phyloP scores from a whole-genome alignment of 2,888 invertebrate species.

The Chymomyza procnemis region DNA sequence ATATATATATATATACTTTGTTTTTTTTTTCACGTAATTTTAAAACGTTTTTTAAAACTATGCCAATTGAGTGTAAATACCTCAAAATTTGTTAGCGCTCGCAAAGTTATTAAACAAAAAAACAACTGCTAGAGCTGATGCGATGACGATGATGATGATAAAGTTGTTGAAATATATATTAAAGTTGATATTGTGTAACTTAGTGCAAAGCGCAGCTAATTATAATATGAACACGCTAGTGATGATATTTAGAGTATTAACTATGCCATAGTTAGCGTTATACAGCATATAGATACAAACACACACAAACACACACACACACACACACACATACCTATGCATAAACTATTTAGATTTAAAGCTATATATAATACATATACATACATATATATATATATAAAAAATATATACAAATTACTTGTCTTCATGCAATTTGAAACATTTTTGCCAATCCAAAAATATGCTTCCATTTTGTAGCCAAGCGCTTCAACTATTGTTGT shows the following conservation, averaged over 20 bases:
- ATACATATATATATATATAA: constrained; percentile 3
- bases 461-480: constrained; percentile 68
- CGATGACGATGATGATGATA: too few relatives aligned
- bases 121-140: too few relatives aligned
- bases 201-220: constrained; percentile 32
- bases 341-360: constrained; percentile 12
- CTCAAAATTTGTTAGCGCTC: background rate
- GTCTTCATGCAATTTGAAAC: background rate
- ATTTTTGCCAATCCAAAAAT: constrained; percentile 12
- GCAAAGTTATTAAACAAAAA: too few relatives aligned
- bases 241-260: constrained; percentile 37
- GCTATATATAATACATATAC: too few relatives aligned
- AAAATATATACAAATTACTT: background rate
- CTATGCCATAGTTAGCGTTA: constrained; percentile 40
- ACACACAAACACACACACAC: constrained; percentile 13
- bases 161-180: background rate
- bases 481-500: constrained; percentile 45
- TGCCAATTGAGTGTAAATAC: constrained; percentile 35
- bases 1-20: background rate
- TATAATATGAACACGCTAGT: constrained; percentile 25
- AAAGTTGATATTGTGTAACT: constrained; percentile 17
- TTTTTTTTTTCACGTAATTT: too few relatives aligned
- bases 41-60: background rate
- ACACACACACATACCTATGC: background rate
- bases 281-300: constrained; percentile 7